These are phyloP conservation scores for Oreochromis aureus DNA, from an alignment of 2,113 vertebrate species.

Conservation along the genomic window DNA sequence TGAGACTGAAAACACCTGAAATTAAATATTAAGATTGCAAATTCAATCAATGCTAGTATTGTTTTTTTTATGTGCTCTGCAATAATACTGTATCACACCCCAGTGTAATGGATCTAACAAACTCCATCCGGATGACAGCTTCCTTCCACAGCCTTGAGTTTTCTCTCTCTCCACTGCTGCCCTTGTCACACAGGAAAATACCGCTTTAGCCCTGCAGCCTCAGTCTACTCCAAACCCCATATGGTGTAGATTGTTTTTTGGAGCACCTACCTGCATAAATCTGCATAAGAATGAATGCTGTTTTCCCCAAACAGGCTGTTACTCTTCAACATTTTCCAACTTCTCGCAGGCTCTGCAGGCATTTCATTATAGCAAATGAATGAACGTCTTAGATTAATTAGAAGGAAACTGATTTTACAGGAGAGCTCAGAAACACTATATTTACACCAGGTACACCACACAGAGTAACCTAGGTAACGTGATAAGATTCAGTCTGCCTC, in stretches of 20 bases:
- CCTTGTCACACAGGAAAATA: not conserved
- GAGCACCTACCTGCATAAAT: not conserved
- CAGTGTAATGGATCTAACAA: not conserved
- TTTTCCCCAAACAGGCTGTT: not conserved
- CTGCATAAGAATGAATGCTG: not conserved
- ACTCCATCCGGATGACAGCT: not conserved
- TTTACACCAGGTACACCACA: not conserved
- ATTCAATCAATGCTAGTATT: not conserved
- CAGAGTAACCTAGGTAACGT: not conserved
- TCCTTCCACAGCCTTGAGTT: not conserved
- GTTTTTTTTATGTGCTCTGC: not conserved
- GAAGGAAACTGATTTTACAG: not conserved
- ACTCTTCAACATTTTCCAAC: not conserved
- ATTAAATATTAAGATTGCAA: not conserved
- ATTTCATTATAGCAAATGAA: not conserved
- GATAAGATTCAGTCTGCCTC: not conserved
- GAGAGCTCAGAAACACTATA: not conserved
- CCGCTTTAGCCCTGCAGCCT: not conserved
- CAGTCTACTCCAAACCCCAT: not conserved
- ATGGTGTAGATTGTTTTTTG: not conserved
- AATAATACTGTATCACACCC: not conserved
- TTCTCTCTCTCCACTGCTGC: not conserved
- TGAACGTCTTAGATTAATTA: not conserved
- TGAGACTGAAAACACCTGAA: not conserved
- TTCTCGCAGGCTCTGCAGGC: not conserved